phyloP scores from a whole-genome alignment of 2,797 vertebrate species.

The Lutra lutra region DNA sequence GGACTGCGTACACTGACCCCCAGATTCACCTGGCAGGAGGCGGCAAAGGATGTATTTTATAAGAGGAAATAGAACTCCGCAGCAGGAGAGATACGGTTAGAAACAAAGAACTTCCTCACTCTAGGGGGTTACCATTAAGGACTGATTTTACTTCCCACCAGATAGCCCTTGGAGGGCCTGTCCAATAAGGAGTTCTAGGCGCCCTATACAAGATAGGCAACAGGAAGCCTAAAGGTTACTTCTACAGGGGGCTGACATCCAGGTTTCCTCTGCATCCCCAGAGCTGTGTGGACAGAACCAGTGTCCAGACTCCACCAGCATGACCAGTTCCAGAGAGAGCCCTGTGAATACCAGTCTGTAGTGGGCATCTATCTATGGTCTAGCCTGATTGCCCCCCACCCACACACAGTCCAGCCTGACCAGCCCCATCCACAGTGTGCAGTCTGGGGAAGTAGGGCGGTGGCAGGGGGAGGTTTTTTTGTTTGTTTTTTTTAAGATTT shows the following conservation, averaged over 20 bases:
- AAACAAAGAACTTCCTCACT: not conserved
- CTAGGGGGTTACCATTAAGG: no score
- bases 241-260: not conserved
- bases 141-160: not conserved
- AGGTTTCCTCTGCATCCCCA: not conserved
- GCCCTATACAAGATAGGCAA: not conserved
- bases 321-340: not conserved
- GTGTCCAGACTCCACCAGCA: not conserved
- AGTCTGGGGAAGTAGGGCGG: not conserved
- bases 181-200: not conserved
- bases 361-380: not conserved
- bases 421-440: not conserved
- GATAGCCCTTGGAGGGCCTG: not conserved
- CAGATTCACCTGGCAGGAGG: not conserved
- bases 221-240: not conserved
- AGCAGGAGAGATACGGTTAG: not conserved
- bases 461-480: no score
- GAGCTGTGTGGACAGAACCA: not conserved
- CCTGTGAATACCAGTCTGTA: no score
- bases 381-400: not conserved
- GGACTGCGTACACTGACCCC: not conserved
- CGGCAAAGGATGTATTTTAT: not conserved
- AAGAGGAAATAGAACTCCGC: not conserved
- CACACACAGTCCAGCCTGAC: no score
- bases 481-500: no score